Evolutionary conservation across 2,888 invertebrate genomes (phyloP).

Genomic region (Endomychus coccineus): DNA sequence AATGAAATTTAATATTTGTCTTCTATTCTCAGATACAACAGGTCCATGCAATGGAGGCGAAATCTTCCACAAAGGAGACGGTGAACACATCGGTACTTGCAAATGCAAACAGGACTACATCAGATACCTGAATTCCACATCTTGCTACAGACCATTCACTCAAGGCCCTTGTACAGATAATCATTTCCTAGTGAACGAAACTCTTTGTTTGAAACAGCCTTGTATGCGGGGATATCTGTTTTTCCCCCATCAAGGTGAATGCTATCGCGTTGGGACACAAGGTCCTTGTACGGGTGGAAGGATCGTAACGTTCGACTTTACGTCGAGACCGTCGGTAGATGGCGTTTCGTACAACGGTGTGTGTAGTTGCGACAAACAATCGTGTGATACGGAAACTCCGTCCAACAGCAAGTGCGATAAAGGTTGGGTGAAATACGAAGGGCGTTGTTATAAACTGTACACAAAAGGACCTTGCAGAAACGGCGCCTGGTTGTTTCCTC

Average conservation of each 20-base stretch:
- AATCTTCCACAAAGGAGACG: conserved; percentile 52
- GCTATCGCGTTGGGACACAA: conserved; percentile 69
- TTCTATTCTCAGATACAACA: conserved; percentile 63
- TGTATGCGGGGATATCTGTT: conserved; percentile 68
- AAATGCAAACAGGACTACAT: conserved; percentile 63
- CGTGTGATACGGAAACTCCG: conserved; percentile 31
- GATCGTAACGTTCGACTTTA: conserved; percentile 75
- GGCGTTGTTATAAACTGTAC: conserved; percentile 69
- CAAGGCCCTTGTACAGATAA: conserved; percentile 66
- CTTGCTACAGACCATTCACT: conserved; percentile 72
- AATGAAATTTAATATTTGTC: no score
- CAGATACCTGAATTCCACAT: conserved; percentile 52
- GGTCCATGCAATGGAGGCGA: conserved; percentile 74
- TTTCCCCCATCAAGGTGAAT: conserved; percentile 64
- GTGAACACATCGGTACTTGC: conserved; percentile 51
- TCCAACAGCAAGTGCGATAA: conserved; percentile 23
- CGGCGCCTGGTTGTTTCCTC: conserved; percentile 62
- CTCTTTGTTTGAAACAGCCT: conserved; percentile 61
- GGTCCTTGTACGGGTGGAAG: conserved; percentile 69
- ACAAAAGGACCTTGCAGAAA: conserved; percentile 68
- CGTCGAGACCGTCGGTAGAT: conserved; percentile 67
- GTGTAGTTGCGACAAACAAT: conserved; percentile 55
- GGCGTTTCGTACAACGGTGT: conserved; percentile 77
- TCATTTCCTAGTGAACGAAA: conserved; percentile 62
- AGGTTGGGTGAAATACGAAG: conserved; percentile 58